phyloP scores from a whole-genome alignment of 2,797 vertebrate genomes.

The Antennarius maculatus region DNA sequence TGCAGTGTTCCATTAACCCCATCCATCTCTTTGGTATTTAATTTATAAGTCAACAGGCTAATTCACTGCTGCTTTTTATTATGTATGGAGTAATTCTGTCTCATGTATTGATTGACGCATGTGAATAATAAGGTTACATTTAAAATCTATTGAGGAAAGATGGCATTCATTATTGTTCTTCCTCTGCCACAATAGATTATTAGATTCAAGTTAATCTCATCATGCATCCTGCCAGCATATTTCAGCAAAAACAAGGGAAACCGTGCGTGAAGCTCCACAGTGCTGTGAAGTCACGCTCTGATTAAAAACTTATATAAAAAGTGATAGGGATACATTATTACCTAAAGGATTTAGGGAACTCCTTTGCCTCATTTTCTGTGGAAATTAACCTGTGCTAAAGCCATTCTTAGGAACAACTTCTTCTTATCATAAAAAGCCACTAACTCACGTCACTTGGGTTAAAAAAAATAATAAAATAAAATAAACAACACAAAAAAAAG shows the following conservation, averaged over 20 bases:
- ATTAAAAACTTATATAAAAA: conserved; percentile 99
- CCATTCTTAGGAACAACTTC: conserved; percentile 77
- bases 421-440: conserved; percentile 69
- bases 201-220: conserved; percentile 94
- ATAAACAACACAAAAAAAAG: not conserved
- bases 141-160: conserved; percentile 63
- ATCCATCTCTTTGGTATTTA: conserved; percentile 25
- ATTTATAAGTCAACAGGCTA: conserved; percentile 43
- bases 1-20: conserved; percentile 4
- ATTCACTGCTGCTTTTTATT: conserved; percentile 12
- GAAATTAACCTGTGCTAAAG: conserved; percentile 78
- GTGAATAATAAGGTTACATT: conserved; percentile 48
- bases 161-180: conserved; percentile 85
- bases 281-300: conserved; percentile 99
- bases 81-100: conserved; percentile 37
- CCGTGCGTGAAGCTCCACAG: conserved; percentile 93
- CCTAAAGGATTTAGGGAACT: conserved; percentile 88
- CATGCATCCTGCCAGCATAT: conserved; percentile 88
- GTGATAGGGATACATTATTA: conserved; percentile 99
- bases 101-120: conserved; percentile 38
- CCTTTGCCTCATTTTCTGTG: conserved; percentile 76
- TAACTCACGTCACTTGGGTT: conserved; percentile 59
- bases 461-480: conserved; percentile 9
- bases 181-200: conserved; percentile 88
- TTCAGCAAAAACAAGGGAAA: conserved; percentile 95